Conservation (phyloP, 2,888 invertebrate species). For the Nebria brevicollis region DNA sequence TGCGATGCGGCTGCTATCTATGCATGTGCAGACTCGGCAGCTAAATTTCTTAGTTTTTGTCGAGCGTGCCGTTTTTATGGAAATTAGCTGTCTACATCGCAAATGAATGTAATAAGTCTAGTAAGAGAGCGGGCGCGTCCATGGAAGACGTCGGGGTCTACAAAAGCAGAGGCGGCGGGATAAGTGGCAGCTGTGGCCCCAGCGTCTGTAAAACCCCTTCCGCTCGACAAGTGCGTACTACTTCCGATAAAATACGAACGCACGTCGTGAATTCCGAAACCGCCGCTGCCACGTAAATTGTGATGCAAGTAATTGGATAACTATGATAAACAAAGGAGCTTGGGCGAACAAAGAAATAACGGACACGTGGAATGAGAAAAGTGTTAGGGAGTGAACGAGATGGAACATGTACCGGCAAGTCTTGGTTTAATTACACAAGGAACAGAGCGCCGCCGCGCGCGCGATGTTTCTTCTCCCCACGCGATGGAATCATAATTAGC, state of each 20-base stretch:
- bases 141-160: constrained; percentile 16
- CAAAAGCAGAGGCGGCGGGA: constrained; percentile 12
- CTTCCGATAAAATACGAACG: constrained; percentile 45
- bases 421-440: constrained; percentile 30
- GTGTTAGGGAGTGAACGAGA: background rate
- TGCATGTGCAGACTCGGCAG: constrained; percentile 45
- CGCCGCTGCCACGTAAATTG: constrained; percentile 34
- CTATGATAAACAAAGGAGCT: constrained; percentile 46
- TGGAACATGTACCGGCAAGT: constrained; percentile 15
- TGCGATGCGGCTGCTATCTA: constrained; percentile 38
- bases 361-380: background rate
- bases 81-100: constrained; percentile 55
- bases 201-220: constrained; percentile 25
- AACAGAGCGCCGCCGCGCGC: background rate
- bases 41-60: constrained; percentile 47
- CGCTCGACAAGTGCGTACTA: constrained; percentile 21
- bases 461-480: constrained; percentile 34
- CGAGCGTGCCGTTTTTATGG: constrained; percentile 51
- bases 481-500: constrained; percentile 52
- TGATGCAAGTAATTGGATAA: constrained; percentile 47
- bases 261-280: constrained; percentile 41
- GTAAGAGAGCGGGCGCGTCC: constrained; percentile 40
- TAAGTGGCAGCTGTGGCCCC: constrained; percentile 45
- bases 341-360: background rate
- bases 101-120: constrained; percentile 54